phyloP scores from a whole-genome alignment of 2,797 vertebrate species.

The Thunnus albacares region DNA sequence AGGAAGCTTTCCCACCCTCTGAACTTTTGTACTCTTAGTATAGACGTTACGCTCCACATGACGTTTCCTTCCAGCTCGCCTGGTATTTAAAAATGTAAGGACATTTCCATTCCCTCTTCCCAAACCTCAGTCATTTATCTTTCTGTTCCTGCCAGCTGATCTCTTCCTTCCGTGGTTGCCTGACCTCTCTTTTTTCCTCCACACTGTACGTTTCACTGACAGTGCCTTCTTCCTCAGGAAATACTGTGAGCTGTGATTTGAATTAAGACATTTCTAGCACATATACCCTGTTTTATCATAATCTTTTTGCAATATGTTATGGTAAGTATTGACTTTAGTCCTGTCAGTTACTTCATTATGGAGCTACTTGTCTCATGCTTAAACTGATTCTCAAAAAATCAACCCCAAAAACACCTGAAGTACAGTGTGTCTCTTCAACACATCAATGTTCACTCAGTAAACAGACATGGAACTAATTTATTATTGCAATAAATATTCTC shows the following conservation, averaged over 20 bases:
- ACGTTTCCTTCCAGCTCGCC: constrained; percentile 17
- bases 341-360: neutral
- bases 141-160: constrained; percentile 48
- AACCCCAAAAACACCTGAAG: neutral
- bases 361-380: neutral
- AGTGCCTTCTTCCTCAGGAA: constrained; percentile 12
- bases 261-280: constrained; percentile 6
- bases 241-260: constrained; percentile 11
- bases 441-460: constrained; percentile 16
- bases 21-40: constrained; percentile 27
- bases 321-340: neutral
- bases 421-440: neutral
- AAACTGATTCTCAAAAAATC: neutral
- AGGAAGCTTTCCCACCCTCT: constrained; percentile 7
- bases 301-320: neutral
- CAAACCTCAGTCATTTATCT: constrained; percentile 58
- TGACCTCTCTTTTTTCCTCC: constrained; percentile 37
- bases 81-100: constrained; percentile 48
- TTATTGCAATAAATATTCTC: constrained; percentile 17
- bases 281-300: constrained; percentile 11
- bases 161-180: constrained; percentile 29
- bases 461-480: constrained; percentile 4
- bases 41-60: constrained; percentile 33
- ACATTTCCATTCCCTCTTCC: constrained; percentile 51
- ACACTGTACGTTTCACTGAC: neutral